Conservation (phyloP, 1,140 invertebrate genomes). For the Bombus waltoni region DNA sequence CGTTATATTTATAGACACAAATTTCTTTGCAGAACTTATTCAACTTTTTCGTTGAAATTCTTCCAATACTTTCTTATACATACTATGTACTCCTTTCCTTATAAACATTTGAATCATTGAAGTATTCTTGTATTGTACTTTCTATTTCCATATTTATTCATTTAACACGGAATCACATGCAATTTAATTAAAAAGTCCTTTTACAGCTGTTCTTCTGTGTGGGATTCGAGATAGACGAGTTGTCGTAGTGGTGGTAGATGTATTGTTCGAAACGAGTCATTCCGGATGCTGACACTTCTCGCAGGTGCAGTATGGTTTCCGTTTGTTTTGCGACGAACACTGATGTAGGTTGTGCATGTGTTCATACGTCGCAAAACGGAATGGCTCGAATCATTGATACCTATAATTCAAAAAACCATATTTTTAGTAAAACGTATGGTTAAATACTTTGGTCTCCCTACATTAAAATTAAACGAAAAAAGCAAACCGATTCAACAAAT, state of each 20-base stretch:
- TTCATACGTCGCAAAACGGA: slow-evolving; percentile 85
- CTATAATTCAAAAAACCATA: slow-evolving; percentile 32
- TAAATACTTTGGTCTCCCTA: neutral
- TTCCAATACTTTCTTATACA: too few relatives aligned
- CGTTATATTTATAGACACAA: neutral
- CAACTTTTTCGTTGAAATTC: neutral
- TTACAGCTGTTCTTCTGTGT: slow-evolving; percentile 71
- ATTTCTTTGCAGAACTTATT: neutral
- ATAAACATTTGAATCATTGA: neutral
- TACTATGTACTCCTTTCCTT: neutral
- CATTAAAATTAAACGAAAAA: too few relatives aligned
- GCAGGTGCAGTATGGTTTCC: slow-evolving; percentile 57
- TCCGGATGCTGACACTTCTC: slow-evolving; percentile 69
- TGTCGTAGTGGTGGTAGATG: slow-evolving; percentile 48
- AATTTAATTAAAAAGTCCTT: neutral
- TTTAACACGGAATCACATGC: neutral
- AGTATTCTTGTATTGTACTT: neutral
- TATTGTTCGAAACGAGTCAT: slow-evolving; percentile 47
- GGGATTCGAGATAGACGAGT: slow-evolving; percentile 62
- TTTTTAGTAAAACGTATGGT: neutral
- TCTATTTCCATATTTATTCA: neutral
- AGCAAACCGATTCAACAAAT: too few relatives aligned
- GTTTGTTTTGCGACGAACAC: slow-evolving; percentile 70
- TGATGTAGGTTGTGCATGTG: slow-evolving; percentile 86
- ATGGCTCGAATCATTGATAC: slow-evolving; percentile 80